phyloP scores from a whole-genome alignment of 2,888 invertebrate genomes.

The Ormyrus rosae region DNA sequence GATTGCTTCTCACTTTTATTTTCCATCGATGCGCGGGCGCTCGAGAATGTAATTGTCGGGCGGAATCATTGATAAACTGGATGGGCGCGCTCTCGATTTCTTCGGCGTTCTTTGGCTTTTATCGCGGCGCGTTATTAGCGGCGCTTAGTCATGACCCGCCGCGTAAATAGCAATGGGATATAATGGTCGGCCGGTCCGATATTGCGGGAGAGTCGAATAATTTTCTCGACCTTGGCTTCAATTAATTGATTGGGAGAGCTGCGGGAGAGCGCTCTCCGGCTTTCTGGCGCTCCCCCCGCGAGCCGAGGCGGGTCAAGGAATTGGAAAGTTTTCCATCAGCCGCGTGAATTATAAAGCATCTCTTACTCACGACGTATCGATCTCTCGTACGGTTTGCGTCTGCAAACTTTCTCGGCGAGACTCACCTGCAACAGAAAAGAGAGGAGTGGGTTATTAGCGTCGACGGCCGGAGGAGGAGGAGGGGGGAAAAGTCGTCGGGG shows the following conservation, averaged over 20 bases:
- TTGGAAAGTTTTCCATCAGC: constrained; percentile 38
- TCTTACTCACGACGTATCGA: constrained; percentile 30
- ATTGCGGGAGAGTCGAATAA: constrained; percentile 35
- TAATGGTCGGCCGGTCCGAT: constrained; percentile 26
- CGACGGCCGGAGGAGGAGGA: background rate
- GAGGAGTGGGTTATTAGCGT: background rate
- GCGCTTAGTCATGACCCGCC: constrained; percentile 3
- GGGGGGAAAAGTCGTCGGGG: background rate
- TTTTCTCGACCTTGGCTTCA: constrained; percentile 41
- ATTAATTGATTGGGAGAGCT: constrained; percentile 47
- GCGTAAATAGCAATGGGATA: constrained; percentile 28
- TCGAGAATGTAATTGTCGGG: background rate
- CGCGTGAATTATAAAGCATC: constrained; percentile 39
- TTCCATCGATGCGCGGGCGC: background rate
- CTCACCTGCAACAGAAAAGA: constrained; percentile 55
- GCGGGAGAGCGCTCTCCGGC: background rate
- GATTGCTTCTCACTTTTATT: constrained; percentile 40
- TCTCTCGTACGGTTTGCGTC: background rate
- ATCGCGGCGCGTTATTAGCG: constrained; percentile 25
- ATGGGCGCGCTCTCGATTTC: background rate
- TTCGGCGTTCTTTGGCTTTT: constrained; percentile 2
- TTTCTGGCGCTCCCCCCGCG: background rate
- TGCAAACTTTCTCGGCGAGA: constrained; percentile 9
- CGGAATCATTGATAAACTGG: background rate
- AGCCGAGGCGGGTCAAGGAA: constrained; percentile 30